Base-by-base conservation (phyloP, 2,888 invertebrate species). In the Listrodromus nycthemerus region DNA sequence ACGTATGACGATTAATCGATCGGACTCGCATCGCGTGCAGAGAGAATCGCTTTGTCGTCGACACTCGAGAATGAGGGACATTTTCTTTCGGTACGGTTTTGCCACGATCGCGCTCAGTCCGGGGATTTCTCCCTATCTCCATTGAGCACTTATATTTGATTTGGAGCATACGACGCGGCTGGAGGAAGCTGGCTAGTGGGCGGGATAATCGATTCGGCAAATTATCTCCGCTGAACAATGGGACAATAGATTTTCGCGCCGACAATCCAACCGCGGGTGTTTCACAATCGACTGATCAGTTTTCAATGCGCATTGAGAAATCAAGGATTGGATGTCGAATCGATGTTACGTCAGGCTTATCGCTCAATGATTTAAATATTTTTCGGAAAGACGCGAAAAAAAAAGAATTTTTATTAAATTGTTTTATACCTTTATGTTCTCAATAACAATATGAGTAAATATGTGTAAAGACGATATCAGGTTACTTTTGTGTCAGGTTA, bases 151-250 rank as follows among this genome's bases (percentile, higher is more conserved):
- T 77, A 70, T 66, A 75, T 66, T 74, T 55, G 45, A 66, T 61
- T 80, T 55, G 30, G 67, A 24, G 21, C 52, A 65, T 82, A 74
- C 63, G 33, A 76, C 52, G 74, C 41, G 24, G 8, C 10, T 0
- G 21, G 10, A 21, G 55, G 21, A 21, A 21, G 52, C n/a, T 0
- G 50, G 0, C 0, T 10, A 13, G 48, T 16, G 50, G 52, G 58
- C 41, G 24, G 45, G 75, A 75, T 80, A 75, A 84, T 83, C 76
- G 83, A 77, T 77, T 61, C 61, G 63, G 70, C 58, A 52, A 83
- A 80, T 79, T 77, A 83, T 73, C 73, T 45, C 50, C 10, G 30
- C 24, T 19, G 66, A 73, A 83, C 80, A 83, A 83, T 83, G 65
- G 80, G 66, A 80, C 80, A 76, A 80, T 83, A 48, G 75, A 67